Evolutionary conservation across 2,888 invertebrate genomes (phyloP).

Genomic region (Harmothoe impar): DNA sequence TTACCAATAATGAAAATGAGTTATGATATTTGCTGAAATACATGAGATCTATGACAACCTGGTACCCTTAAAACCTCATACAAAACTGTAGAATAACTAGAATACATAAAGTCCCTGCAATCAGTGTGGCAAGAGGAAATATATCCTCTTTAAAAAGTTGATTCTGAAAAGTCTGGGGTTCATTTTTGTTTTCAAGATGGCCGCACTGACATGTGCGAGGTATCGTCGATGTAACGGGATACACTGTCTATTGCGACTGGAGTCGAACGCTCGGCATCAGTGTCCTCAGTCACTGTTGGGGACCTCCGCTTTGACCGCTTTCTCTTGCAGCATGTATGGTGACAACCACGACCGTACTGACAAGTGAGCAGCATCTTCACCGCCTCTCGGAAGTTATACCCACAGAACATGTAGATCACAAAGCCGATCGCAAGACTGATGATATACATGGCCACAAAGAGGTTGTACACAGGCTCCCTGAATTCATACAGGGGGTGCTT

Average conservation of each 20-base stretch:
- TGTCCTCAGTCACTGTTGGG: background rate
- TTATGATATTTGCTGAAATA: too few relatives aligned
- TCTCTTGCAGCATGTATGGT: constrained; percentile 6
- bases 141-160: too few relatives aligned
- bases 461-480: background rate
- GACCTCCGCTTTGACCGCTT: background rate
- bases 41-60: too few relatives aligned
- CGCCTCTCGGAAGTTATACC: constrained; percentile 50
- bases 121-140: too few relatives aligned
- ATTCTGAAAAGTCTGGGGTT: too few relatives aligned
- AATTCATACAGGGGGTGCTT: background rate
- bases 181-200: background rate
- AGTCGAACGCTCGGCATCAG: background rate
- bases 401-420: constrained; percentile 43
- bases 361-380: constrained; percentile 49
- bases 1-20: too few relatives aligned
- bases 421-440: constrained; percentile 11
- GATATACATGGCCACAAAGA: background rate
- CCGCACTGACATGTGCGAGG: background rate
- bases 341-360: constrained; percentile 36
- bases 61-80: too few relatives aligned
- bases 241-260: background rate
- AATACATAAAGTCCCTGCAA: too few relatives aligned
- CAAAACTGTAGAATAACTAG: too few relatives aligned
- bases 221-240: constrained; percentile 30